Conservation (phyloP, 2,797 vertebrate genomes). For the Galagoides demidoff region DNA sequence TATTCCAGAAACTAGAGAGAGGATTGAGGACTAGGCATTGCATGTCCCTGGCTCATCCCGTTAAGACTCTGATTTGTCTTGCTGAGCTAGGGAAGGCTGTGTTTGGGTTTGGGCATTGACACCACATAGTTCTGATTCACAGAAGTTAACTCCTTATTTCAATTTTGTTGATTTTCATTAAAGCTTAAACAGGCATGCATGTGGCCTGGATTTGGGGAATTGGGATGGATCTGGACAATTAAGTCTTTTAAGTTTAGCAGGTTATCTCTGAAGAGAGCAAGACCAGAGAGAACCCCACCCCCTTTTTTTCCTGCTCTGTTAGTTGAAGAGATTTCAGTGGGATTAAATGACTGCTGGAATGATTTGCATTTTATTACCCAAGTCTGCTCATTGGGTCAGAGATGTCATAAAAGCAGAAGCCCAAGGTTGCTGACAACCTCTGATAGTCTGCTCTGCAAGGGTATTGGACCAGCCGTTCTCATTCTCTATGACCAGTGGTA, state of each 20-base stretch:
- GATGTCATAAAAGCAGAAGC: conserved; percentile 45
- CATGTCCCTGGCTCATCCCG: neutral
- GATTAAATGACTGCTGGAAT: conserved; percentile 63
- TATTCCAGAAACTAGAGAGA: neutral
- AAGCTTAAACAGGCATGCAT: conserved; percentile 38
- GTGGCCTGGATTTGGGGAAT: conserved; percentile 39
- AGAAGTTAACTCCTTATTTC: conserved; percentile 27
- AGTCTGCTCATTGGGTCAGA: conserved; percentile 60
- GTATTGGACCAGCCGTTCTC: neutral
- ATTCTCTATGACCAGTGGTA: neutral
- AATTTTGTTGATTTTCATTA: conserved; percentile 63
- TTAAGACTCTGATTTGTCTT: neutral
- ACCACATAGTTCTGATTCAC: conserved; percentile 1
- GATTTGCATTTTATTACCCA: conserved; percentile 65
- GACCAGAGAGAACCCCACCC: neutral
- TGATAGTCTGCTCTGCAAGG: neutral
- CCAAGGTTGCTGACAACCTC: neutral
- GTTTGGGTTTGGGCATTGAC: conserved; percentile 13
- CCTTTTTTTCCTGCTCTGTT: neutral
- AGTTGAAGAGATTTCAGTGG: conserved; percentile 59
- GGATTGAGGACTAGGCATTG: neutral
- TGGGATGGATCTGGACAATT: conserved; percentile 50
- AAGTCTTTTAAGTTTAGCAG: conserved; percentile 47
- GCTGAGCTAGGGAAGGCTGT: neutral
- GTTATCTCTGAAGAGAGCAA: conserved; percentile 41